Evolutionary conservation across 2,888 invertebrate genomes (phyloP), one percentile per base, ranked within the genome.

Genomic region (Brachypalpus laphriformis): DNA sequence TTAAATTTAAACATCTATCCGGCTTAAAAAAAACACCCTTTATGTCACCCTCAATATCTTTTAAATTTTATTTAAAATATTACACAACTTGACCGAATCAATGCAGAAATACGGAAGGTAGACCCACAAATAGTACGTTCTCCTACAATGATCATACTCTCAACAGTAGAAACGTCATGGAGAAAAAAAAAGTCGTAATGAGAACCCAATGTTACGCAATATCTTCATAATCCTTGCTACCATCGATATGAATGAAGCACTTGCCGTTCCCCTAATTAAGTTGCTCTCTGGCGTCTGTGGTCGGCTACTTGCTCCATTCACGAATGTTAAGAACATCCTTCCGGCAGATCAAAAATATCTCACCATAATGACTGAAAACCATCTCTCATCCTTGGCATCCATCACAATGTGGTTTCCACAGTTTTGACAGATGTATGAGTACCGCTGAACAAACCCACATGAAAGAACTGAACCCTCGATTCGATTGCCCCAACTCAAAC

Each of bases 381-480:
- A 74, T 74, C 68, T 61, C n/a, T 74, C 61, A 49, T 22, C 34
- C 54, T 68, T 80, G 74, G 40, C 83, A 80, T 63, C 78, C 68
- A 65, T 83, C 83, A 83, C 56, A 78, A 37, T 80, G 80, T 51
- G 83, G 80, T 80, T 83, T 80, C 49, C 68, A 63, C 56, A 70
- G 51, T 83, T 80, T 75, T 83, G 83, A 83, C 83, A 83, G 83
- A 70, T 83, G 78, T 63, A 68, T 74, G 78, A 83, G 80, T 20
- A 57, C 20, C 42, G 11, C 8, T 65, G 40, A 34, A 75, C 47
- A 57, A 4, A 45, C 31, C 37, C 42, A 34, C 59, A 25, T 22
- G 22, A 25, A 59, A 14, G n/a, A 8, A 59, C 18, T 22, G 11
- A 40, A 28, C 54, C 56, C 25, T 70, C 18, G 42, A 59, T 28